Base-by-base conservation (phyloP, 2,113 vertebrate species). In the Polypterus senegalus region DNA sequence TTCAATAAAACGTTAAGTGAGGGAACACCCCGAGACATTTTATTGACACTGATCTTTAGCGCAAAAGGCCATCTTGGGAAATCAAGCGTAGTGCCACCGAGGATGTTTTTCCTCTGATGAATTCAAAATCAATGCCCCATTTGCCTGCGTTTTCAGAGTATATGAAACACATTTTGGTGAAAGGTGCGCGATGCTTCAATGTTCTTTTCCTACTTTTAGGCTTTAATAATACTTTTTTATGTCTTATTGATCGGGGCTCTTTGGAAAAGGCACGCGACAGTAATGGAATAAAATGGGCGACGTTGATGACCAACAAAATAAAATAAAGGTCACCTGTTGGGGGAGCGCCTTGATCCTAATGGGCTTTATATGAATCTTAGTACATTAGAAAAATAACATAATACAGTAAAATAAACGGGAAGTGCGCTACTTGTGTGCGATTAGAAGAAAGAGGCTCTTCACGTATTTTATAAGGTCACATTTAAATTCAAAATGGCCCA, bases 61-160 rank as follows among this genome's bases (percentile, higher is more conserved):
- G 81, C 81, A 78, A 81, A 83, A 78, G 75, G 81, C 82, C 74
- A 84, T 71, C 87, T 80, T 67, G 87, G 85, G 88, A 90, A 90
- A 90, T 90, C 88, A 88, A 60, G 49, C 61, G 61, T 78, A 86
- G 86, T 82, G 83, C 74, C 76, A 68, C 72, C 59, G 67, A 67
- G 61, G 65, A 68, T 65, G 61, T 64, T 27, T 27, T 47, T 52
- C 68, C 67, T 57, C 74, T 83, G 82, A 88, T 86, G 79, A 83
- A 88, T 88, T 80, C 77, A 83, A 84, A 88, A 89, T 89, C 87
- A 88, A 89, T 89, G 80, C 60, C 74, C 76, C 71, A 76, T 86
- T 87, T 79, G 79, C 74, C 71, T 77, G 74, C 64, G 66, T 82
- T 79, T 78, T 67, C 71, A 66, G 65, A 81, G 77, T 83, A 73